Evolutionary conservation across 2,888 invertebrate genomes (phyloP).

Genomic region (Drosophila anomelani): DNA sequence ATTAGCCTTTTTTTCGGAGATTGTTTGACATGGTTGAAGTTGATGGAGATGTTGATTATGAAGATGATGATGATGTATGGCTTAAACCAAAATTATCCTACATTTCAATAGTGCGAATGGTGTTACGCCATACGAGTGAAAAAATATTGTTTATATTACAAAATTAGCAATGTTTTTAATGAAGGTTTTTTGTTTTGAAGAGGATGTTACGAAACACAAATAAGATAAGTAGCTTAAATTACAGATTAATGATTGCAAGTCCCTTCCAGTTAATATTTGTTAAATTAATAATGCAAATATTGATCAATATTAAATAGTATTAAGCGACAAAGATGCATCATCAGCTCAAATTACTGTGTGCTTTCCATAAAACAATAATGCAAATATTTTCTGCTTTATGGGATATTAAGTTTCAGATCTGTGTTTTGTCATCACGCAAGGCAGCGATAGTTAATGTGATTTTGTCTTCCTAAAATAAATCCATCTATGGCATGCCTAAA

Average conservation of each 20-base stretch:
- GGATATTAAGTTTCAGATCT: conserved; percentile 6
- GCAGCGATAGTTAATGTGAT: conserved; percentile 11
- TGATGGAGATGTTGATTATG: conserved; percentile 14
- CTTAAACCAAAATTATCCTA: conserved; percentile 35
- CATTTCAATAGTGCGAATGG: conserved; percentile 14
- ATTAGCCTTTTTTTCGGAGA: conserved; percentile 13
- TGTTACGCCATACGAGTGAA: conserved; percentile 5
- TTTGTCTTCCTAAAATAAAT: conserved; percentile 24
- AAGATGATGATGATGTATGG: conserved; percentile 17
- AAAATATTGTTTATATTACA: conserved; percentile 3
- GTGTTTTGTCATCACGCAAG: conserved; percentile 16
- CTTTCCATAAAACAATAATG: conserved; percentile 11
- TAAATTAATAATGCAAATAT: background rate
- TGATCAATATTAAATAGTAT: background rate
- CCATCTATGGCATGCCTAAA: conserved; percentile 2
- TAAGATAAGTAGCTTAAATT: background rate
- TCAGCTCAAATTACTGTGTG: background rate
- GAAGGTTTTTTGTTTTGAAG: conserved; percentile 9
- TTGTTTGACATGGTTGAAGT: conserved; percentile 33
- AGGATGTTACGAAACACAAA: background rate
- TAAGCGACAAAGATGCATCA: background rate
- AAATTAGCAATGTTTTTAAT: conserved; percentile 14
- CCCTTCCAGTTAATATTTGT: background rate
- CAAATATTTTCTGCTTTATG: conserved; percentile 19
- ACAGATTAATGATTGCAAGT: conserved; percentile 1